Base-by-base conservation (phyloP, 2,113 vertebrate species). In the Ctenomys sociabilis region DNA sequence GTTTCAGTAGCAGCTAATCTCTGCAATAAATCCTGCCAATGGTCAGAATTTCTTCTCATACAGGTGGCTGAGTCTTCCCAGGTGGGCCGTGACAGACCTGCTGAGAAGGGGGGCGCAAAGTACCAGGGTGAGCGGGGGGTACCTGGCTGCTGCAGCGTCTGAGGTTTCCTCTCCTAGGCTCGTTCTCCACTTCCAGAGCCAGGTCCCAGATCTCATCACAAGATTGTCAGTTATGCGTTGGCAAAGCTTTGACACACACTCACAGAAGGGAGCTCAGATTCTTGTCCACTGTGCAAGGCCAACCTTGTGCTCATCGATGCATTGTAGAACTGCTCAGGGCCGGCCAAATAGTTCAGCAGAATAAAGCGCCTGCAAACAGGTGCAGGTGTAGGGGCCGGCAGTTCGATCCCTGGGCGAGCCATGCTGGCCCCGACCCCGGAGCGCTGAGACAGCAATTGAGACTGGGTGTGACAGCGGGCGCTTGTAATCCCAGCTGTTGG, bases 221-320 rank as follows among this genome's bases (percentile, higher is more conserved):
- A 78, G 83, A 88, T 72, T 77, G n/a, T 10, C 9, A 26, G 17
- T 3, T 1, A 1, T n/a, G 14, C n/a, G 3, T 45, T 43, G 3
- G 0, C 0, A 68, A n/a, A 0, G 0, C 16, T 0, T 59, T 4
- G 81, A 3, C 19, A 83, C 30, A 63, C 12, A 0, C 35, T 37
- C 28, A 16, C 57, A 72, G 61, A 14, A 0, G 37, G 0, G 35
- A 86, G 1, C 0, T 0, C 73, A 70, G 1, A 0, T 4, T 73
- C 32, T 0, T 35, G 7, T 81, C 0, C 0, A 83, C 85, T 75
- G 73, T 1, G 1, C 83, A 5, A 22, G 57, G n/a, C 73, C 93
- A 94, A 70, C 77, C 91, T 52, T 0, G 11, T 14, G 68, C 92
- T 97, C 95, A 26, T 75, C n/a, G 11, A 7, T 43, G 22, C 37